Evolutionary conservation across 2,888 invertebrate genomes (phyloP).

Genomic region (Scaptomyza reducta): DNA sequence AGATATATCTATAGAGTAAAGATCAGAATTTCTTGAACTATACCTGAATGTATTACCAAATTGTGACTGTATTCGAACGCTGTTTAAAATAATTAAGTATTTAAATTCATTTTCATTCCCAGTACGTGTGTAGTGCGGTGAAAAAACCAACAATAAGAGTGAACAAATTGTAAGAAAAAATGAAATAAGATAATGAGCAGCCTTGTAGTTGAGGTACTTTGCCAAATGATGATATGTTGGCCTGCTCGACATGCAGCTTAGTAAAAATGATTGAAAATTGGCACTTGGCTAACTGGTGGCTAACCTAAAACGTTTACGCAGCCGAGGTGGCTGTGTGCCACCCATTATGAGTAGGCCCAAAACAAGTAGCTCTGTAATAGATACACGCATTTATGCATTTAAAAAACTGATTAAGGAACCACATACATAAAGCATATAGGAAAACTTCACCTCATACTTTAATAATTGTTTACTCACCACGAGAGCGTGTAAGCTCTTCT

Average conservation of each 20-base stretch:
- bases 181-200: slow-evolving; percentile 20
- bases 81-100: background rate
- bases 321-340: slow-evolving; percentile 79
- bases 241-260: slow-evolving; percentile 28
- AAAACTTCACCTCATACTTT: background rate
- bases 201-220: slow-evolving; percentile 17
- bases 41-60: too few species aligned
- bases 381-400: slow-evolving; percentile 14
- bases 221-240: slow-evolving; percentile 34
- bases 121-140: slow-evolving; percentile 12
- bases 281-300: slow-evolving; percentile 35
- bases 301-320: slow-evolving; percentile 79
- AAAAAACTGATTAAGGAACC: slow-evolving; percentile 28
- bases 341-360: slow-evolving; percentile 81
- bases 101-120: slow-evolving; percentile 37
- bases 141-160: slow-evolving; percentile 14
- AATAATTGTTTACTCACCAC: slow-evolving; percentile 60
- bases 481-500: slow-evolving; percentile 33
- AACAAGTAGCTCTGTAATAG: slow-evolving; percentile 78
- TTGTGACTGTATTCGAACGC: background rate
- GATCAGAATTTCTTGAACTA: too few species aligned
- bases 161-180: slow-evolving; percentile 16
- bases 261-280: slow-evolving; percentile 4
- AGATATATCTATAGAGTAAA: too few species aligned
- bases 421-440: background rate